Percentiles rank a stretch among this genome's conserved stretches.
Conservation (phyloP, 2,888 invertebrate genomes). For the Druceiella hillmani region DNA sequence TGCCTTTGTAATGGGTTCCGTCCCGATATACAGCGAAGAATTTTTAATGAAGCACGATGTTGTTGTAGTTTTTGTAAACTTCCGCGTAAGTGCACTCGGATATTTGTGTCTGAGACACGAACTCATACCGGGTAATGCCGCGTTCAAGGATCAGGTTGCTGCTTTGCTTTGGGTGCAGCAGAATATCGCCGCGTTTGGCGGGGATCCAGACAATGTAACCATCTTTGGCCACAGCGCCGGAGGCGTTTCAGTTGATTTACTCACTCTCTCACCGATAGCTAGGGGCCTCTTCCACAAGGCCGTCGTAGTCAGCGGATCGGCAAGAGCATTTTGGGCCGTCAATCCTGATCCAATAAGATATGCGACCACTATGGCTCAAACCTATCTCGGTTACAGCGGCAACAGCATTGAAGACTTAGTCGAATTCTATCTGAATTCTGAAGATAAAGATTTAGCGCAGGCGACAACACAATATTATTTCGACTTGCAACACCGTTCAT, state of each 20-base stretch:
- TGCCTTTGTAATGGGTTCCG: no score
- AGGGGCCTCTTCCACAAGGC: conserved; percentile 7
- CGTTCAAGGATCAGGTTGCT: conserved; percentile 62
- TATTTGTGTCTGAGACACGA: conserved; percentile 35
- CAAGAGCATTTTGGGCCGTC: conserved; percentile 4
- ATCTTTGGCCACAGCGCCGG: conserved; percentile 59
- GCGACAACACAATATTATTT: neutral
- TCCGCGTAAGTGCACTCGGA: conserved; percentile 46
- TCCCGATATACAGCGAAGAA: no score
- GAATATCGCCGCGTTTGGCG: conserved; percentile 56
- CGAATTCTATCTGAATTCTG: conserved; percentile 3
- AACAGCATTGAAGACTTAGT: conserved; percentile 2
- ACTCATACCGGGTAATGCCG: conserved; percentile 58
- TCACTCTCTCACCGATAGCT: conserved; percentile 4
- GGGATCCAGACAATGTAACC: conserved; percentile 55
- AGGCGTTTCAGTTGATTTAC: conserved; percentile 30
- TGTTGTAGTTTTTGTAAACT: conserved; percentile 46
- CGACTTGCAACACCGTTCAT: neutral
- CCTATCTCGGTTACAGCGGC: neutral
- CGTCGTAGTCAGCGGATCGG: conserved; percentile 5
- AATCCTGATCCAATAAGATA: neutral
- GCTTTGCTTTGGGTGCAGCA: conserved; percentile 53
- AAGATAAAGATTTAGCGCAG: neutral
- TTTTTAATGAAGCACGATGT: conserved; percentile 41
- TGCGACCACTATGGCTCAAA: conserved; percentile 1